Conservation (phyloP, 2,797 vertebrate species). For the Acanthiza pusilla region DNA sequence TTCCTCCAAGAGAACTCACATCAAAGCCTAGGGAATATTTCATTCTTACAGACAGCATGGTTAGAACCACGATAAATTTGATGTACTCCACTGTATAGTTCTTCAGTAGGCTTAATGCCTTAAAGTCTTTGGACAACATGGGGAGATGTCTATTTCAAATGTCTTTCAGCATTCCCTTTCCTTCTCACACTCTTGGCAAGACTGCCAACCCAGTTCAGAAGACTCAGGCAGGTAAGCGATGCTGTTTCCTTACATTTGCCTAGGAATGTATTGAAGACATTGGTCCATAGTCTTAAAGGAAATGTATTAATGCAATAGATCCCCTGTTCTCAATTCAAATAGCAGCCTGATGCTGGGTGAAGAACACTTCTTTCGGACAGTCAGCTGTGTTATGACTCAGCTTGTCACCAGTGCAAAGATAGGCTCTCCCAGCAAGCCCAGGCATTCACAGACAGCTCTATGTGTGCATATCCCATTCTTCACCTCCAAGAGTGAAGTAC, state of each 20-base stretch:
- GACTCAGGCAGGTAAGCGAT: neutral
- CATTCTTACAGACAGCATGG: neutral
- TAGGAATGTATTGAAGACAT: neutral
- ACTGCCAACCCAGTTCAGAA: neutral
- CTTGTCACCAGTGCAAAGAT: neutral
- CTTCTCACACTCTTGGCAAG: neutral
- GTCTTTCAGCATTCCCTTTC: neutral
- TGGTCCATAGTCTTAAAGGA: neutral
- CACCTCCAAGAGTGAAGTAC: neutral
- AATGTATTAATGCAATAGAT: neutral
- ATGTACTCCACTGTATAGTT: neutral
- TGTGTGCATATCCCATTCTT: neutral
- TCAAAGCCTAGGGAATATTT: neutral
- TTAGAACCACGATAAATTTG: neutral
- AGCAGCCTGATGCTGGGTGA: neutral
- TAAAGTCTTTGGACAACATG: neutral
- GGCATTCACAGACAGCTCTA: neutral
- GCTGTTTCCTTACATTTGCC: neutral
- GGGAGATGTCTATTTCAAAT: neutral
- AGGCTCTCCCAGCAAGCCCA: accelerated
- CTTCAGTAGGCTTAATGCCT: neutral
- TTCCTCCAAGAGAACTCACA: neutral
- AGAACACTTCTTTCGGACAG: neutral
- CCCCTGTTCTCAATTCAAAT: neutral
- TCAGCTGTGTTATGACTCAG: neutral